These are phyloP conservation scores for Tyrannus savana DNA, from an alignment of 2,113 vertebrate species.

Conservation along the genomic window DNA sequence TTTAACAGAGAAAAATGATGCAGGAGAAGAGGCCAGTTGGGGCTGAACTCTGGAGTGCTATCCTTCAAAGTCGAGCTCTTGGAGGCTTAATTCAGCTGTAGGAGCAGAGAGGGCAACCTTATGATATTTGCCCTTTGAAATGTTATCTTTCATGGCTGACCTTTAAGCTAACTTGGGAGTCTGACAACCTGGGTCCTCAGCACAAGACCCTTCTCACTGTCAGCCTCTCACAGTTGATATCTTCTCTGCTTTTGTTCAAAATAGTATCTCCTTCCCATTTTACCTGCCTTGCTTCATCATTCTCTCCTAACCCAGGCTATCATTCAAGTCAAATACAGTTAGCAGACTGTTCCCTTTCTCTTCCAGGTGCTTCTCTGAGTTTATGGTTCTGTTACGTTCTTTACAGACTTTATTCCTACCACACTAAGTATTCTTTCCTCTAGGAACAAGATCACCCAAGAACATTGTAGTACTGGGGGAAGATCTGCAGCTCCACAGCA, in stretches of 20 bases:
- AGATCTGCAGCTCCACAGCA: neutral
- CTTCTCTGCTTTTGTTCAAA: neutral
- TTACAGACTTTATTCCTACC: neutral
- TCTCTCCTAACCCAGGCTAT: neutral
- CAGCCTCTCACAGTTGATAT: neutral
- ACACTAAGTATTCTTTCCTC: neutral
- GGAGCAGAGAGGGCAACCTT: conserved; percentile 47
- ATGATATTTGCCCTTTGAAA: conserved; percentile 54
- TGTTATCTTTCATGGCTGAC: conserved; percentile 41
- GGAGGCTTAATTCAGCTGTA: conserved; percentile 40
- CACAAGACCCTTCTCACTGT: neutral
- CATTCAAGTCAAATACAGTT: neutral
- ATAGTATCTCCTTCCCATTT: neutral
- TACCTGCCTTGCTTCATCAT: neutral
- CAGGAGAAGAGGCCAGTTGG: neutral
- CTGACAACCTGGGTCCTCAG: conserved; percentile 22
- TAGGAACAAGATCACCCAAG: neutral
- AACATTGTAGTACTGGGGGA: neutral
- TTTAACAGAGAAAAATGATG: conserved; percentile 56
- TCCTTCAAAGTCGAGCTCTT: conserved; percentile 49
- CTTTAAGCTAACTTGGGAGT: conserved; percentile 61
- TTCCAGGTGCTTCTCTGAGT: neutral
- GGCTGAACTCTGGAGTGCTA: neutral
- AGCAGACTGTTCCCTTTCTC: neutral
- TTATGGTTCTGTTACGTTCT: neutral